Base-by-base conservation (phyloP, 1,140 invertebrate species). In the Maniola jurtina region DNA sequence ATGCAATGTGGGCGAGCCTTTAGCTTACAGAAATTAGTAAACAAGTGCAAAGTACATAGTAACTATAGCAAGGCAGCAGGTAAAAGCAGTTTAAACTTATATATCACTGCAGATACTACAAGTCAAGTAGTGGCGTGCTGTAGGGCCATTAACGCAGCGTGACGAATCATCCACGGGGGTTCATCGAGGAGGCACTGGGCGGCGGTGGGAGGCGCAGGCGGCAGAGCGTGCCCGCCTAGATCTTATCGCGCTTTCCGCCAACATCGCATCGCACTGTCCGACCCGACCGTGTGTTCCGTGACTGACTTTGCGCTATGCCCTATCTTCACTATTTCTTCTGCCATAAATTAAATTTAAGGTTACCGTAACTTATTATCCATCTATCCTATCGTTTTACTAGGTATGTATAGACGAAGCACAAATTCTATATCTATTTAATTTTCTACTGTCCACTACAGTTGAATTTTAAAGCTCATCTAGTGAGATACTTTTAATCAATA, bases 71-170 rank as follows among this genome's bases (percentile, higher is more conserved):
- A 45, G 42, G 13, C 42, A 45, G 7, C n/a, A 14, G n/a, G 11
- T 35, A 10, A 36, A 35, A 57, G 33, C 36, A 38, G 67, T 61
- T 57, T 69, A 58, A 69, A 61, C 38, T 69, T 69, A 69, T 69
- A 69, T 69, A 64, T 61, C 56, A 64, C 52, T 75, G 70, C 70
- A 71, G 70, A 74, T 68, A 76, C 64, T 69, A 61, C 59, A 87
- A 86, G 84, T 87, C 79, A 82, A 86, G 84, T 82, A 67, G 75
- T 90, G 69, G 88, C 88, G 88, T 90, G 88, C 71, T 71, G 63
- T 55, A 77, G 70, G 68, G 73, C 80, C 80, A 90, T 90, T 90
- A 90, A 89, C 84, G 84, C 88, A 87, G 81, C 85, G 88, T 87
- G 80, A 88, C 83, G 83, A 83, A 86, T 83, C 75, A 81, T 83